Percentiles rank a stretch among this genome's conserved stretches.
Evolutionary conservation across 1,140 invertebrate genomes (phyloP).

Genomic region (Gryllus bimaculatus): DNA sequence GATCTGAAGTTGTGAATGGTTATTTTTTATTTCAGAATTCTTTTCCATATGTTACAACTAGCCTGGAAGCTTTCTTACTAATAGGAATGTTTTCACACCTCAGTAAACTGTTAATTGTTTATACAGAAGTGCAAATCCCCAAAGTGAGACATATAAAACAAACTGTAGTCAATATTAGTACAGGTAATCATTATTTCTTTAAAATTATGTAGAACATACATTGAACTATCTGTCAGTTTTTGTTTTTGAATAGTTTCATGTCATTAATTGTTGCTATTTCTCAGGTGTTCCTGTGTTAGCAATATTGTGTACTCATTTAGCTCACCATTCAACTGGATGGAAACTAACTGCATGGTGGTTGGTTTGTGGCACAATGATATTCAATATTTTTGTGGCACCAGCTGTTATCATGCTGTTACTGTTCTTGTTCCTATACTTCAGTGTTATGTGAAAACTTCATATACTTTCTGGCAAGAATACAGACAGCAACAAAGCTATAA

Average conservation of each 20-base stretch:
- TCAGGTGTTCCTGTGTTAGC: conserved; percentile 45
- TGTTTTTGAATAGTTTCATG: background rate
- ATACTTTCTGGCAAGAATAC: conserved; percentile 35
- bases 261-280: conserved; percentile 11
- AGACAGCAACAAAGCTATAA: conserved; percentile 35
- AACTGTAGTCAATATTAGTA: conserved; percentile 46
- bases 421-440: conserved; percentile 43
- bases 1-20: background rate
- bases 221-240: background rate
- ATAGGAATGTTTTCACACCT: conserved; percentile 46
- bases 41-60: conserved; percentile 36
- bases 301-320: conserved; percentile 44
- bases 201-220: background rate
- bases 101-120: conserved; percentile 46
- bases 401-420: conserved; percentile 41
- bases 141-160: conserved; percentile 41
- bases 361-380: conserved; percentile 40
- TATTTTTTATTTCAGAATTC: conserved; percentile 31
- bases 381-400: conserved; percentile 46
- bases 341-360: conserved; percentile 48
- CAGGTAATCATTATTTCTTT: conserved; percentile 34
- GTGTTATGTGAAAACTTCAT: conserved; percentile 40
- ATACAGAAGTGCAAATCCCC: conserved; percentile 42
- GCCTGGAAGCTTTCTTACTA: conserved; percentile 42
- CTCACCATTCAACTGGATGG: conserved; percentile 41